These are phyloP conservation scores for Leucopsar rothschildi DNA, from an alignment of 2,113 vertebrate species.

Conservation along the genomic window DNA sequence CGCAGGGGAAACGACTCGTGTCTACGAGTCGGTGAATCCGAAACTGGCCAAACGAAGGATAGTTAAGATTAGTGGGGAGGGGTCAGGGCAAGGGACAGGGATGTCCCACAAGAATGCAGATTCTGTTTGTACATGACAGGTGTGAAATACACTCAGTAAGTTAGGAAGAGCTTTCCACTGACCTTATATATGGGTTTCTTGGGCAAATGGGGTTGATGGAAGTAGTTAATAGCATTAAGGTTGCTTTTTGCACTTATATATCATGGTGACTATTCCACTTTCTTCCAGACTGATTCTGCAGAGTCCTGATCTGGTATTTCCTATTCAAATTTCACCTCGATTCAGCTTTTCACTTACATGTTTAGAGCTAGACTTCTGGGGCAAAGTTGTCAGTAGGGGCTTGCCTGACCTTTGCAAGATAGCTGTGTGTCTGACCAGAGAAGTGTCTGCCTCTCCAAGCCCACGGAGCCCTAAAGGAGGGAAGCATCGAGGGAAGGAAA, in stretches of 20 bases:
- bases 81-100: background rate
- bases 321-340: background rate
- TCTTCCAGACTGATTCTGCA: background rate
- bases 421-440: background rate
- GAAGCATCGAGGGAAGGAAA: background rate
- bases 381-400: background rate
- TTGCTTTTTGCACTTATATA: background rate
- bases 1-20: accelerated
- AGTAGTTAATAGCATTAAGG: background rate
- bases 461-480: background rate
- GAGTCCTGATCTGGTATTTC: background rate
- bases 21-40: accelerated
- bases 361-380: background rate
- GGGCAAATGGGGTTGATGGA: background rate
- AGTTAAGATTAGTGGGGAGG: background rate
- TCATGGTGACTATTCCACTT: background rate
- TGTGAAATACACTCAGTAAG: background rate
- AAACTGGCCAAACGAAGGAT: background rate
- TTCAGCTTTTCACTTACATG: background rate
- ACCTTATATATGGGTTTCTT: background rate
- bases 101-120: accelerated
- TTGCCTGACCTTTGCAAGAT: background rate
- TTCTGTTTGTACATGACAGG: accelerated
- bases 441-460: background rate
- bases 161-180: background rate